Percentiles rank a stretch among this genome's conserved stretches.
phyloP scores from a whole-genome alignment of 2,113 vertebrate species.

The Baryphthengus martii region DNA sequence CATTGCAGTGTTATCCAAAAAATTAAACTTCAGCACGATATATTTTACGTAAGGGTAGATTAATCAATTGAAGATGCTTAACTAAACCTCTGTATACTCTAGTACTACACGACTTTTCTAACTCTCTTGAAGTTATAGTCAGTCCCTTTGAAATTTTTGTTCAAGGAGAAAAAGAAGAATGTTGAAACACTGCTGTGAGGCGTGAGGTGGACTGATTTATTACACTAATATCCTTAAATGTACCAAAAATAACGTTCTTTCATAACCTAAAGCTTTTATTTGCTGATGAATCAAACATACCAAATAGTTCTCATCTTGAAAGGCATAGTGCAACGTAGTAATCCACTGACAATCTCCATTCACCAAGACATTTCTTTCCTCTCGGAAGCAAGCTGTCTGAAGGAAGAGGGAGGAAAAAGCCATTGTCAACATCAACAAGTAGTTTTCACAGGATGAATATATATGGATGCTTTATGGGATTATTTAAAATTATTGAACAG shows the following conservation, averaged over 20 bases:
- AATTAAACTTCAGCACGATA: background rate
- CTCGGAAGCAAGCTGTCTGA: slow-evolving; percentile 94
- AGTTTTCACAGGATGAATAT: slow-evolving; percentile 24
- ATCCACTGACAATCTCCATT: slow-evolving; percentile 98
- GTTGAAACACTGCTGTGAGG: background rate
- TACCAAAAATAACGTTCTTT: background rate
- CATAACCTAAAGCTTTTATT: background rate
- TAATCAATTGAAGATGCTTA: background rate
- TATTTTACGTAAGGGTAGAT: background rate
- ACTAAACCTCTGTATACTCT: background rate
- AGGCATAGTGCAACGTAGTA: slow-evolving; percentile 94
- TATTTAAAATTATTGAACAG: slow-evolving; percentile 47
- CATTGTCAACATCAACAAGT: background rate
- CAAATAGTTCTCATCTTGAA: slow-evolving; percentile 96
- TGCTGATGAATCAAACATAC: slow-evolving; percentile 67
- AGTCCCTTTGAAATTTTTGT: background rate
- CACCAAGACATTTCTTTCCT: slow-evolving; percentile 94
- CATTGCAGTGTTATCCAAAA: background rate
- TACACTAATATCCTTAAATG: background rate
- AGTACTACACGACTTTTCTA: background rate
- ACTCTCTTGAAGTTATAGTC: background rate
- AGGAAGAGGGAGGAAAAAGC: background rate
- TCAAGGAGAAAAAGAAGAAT: slow-evolving; percentile 8
- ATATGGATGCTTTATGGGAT: slow-evolving; percentile 33
- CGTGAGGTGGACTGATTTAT: background rate